phyloP scores from a whole-genome alignment of 2,888 invertebrate genomes.

The Hartigia nigra region DNA sequence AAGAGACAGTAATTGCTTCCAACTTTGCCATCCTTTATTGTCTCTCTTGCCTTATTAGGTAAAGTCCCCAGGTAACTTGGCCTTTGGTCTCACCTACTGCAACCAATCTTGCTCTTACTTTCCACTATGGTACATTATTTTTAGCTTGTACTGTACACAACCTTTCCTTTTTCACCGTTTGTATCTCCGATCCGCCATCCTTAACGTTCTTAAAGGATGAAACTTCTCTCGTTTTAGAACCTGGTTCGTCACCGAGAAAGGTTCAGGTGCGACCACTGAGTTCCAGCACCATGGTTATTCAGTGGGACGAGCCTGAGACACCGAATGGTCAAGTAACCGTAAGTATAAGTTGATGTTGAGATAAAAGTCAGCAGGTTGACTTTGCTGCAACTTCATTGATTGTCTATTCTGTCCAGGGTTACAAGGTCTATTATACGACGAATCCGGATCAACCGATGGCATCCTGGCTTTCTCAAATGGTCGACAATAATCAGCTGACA shows the following conservation, averaged over 20 bases:
- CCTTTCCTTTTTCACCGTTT: background rate
- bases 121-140: slow-evolving; percentile 9
- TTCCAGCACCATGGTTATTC: slow-evolving; percentile 95
- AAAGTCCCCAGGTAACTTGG: background rate
- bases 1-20: background rate
- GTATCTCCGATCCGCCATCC: background rate
- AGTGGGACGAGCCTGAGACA: slow-evolving; percentile 98
- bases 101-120: background rate
- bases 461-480: slow-evolving; percentile 93
- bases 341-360: slow-evolving; percentile 62
- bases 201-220: background rate
- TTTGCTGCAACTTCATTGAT: background rate
- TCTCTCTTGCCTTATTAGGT: background rate
- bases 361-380: background rate
- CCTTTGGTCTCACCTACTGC: background rate
- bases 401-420: slow-evolving; percentile 75
- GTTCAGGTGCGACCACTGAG: slow-evolving; percentile 94
- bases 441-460: slow-evolving; percentile 87
- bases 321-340: slow-evolving; percentile 98
- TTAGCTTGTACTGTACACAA: background rate
- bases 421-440: slow-evolving; percentile 96
- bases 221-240: slow-evolving; percentile 74
- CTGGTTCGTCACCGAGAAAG: slow-evolving; percentile 94
- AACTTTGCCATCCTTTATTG: background rate
- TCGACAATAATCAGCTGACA: slow-evolving; percentile 92